phyloP scores from a whole-genome alignment of 2,113 vertebrate genomes.

The Oreochromis spilurus region DNA sequence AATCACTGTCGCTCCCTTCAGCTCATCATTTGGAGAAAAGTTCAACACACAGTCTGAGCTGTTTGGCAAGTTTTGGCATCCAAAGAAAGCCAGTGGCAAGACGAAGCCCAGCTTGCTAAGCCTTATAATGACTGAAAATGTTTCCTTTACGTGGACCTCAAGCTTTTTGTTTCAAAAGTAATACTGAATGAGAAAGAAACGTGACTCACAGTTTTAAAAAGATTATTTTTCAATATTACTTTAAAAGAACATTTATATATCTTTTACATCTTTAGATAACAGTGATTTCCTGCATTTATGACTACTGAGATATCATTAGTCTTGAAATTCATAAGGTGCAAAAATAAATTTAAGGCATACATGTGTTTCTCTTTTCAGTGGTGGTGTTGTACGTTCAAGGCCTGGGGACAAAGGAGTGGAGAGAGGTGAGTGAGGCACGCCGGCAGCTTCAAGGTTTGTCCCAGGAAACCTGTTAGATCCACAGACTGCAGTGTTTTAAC shows the following conservation, averaged over 20 bases:
- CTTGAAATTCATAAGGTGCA: not conserved
- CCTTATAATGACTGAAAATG: not conserved
- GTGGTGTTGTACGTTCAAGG: slow-evolving; percentile 80
- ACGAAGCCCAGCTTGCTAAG: fast-evolving
- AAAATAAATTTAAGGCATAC: not conserved
- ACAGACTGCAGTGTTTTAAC: not conserved
- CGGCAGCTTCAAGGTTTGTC: not conserved
- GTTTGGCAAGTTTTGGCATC: not conserved
- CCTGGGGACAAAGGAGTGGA: slow-evolving; percentile 81
- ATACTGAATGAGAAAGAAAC: not conserved
- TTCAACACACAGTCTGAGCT: not conserved
- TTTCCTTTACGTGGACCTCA: not conserved
- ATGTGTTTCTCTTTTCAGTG: slow-evolving; percentile 65
- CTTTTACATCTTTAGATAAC: not conserved
- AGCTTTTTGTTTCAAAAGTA: not conserved
- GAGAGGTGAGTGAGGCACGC: slow-evolving; percentile 75
- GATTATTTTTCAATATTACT: not conserved
- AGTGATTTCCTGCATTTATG: not conserved
- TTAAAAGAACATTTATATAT: not conserved
- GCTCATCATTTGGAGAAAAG: not conserved
- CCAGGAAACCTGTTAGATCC: not conserved
- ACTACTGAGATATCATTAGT: not conserved
- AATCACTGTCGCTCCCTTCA: not conserved
- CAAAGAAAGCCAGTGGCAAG: not conserved
- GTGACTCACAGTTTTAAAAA: not conserved